These are phyloP conservation scores for Echinometra lucunter DNA, from an alignment of 53 echinoderm and acorn worm genomes.

Conservation along the genomic window DNA sequence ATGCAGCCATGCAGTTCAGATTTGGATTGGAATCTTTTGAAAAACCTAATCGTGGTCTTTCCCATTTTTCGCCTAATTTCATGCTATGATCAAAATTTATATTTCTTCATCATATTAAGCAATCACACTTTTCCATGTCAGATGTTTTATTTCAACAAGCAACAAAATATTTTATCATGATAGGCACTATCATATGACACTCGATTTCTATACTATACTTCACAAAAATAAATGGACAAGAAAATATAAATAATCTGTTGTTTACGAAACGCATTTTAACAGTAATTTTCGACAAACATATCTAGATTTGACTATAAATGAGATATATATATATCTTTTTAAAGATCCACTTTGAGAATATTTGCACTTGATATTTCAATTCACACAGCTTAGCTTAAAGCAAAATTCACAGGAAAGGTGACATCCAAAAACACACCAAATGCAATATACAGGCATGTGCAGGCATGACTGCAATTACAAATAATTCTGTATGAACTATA, in stretches of 20 bases:
- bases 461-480: neutral
- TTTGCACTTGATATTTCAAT: constrained; percentile 42
- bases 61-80: too few species aligned
- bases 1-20: too few species aligned
- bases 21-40: too few species aligned
- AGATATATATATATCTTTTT: neutral
- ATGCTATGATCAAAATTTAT: too few species aligned
- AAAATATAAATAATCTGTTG: neutral
- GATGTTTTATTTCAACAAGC: too few species aligned
- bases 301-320: constrained; percentile 3
- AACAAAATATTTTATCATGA: too few species aligned
- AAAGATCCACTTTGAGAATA: constrained; percentile 46
- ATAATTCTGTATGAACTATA: neutral
- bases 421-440: neutral
- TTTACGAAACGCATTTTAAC: neutral
- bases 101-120: too few species aligned
- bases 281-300: constrained; percentile 7
- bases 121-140: too few species aligned
- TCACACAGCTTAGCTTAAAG: constrained; percentile 32
- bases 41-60: too few species aligned
- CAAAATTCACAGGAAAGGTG: neutral
- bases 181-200: too few species aligned
- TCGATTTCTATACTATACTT: neutral
- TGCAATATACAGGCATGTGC: neutral
- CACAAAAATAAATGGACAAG: neutral